Evolutionary conservation across 2,888 invertebrate species (phyloP).

Genomic region (Sericinus montela): DNA sequence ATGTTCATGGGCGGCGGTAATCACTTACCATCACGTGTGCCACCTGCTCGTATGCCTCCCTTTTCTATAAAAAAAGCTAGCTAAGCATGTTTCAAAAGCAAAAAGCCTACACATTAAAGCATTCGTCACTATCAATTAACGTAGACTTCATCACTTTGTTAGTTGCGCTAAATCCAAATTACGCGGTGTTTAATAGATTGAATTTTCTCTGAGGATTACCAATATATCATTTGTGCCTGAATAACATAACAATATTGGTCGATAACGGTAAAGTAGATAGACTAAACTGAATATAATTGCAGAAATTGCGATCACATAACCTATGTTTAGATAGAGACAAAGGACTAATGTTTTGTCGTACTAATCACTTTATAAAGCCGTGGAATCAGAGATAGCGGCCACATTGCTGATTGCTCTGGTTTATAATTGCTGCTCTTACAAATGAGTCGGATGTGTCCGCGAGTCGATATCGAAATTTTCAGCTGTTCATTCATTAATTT

Average conservation of each 20-base stretch:
- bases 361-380: slow-evolving; percentile 41
- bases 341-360: slow-evolving; percentile 24
- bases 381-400: slow-evolving; percentile 36
- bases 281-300: neutral
- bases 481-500: slow-evolving; percentile 71
- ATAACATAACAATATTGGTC: neutral
- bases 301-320: slow-evolving; percentile 9
- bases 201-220: neutral
- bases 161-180: too few species aligned
- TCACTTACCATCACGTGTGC: too few species aligned
- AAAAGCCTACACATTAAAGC: too few species aligned
- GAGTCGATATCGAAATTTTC: slow-evolving; percentile 61
- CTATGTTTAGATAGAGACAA: slow-evolving; percentile 24
- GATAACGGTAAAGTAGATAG: too few species aligned
- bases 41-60: too few species aligned
- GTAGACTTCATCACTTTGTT: too few species aligned
- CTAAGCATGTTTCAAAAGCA: too few species aligned
- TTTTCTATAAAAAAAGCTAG: too few species aligned
- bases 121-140: too few species aligned
- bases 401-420: slow-evolving; percentile 62
- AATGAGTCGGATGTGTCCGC: slow-evolving; percentile 61
- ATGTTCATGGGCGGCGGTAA: too few species aligned
- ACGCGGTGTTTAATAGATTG: neutral
- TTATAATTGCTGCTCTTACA: slow-evolving; percentile 73
- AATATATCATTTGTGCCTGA: neutral